Percentiles rank a stretch among this genome's conserved stretches.
These are phyloP conservation scores for Steinernema khuongi DNA, from an alignment of 1,140 invertebrate species.

Conservation along the genomic window DNA sequence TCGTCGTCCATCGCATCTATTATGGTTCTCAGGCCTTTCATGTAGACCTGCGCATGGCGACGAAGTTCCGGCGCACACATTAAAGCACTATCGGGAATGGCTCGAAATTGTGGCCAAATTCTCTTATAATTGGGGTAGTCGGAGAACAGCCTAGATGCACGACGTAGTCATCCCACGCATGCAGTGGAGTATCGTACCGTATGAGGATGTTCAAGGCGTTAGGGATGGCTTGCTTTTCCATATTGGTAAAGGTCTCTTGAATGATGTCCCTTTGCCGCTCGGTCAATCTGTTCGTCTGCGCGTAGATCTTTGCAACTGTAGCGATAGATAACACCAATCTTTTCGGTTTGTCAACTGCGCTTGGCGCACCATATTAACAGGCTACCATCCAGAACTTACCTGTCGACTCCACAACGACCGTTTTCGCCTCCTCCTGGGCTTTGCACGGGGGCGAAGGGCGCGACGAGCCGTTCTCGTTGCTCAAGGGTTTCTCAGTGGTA, in stretches of 20 bases:
- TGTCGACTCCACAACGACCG: background rate
- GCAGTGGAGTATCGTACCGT: conserved; percentile 13
- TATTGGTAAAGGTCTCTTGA: conserved; percentile 29
- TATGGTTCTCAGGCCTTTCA: conserved; percentile 44
- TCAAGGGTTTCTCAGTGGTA: background rate
- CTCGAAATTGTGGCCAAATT: conserved; percentile 53
- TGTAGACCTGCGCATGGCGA: conserved; percentile 45
- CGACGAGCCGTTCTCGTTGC: background rate
- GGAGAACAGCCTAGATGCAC: conserved; percentile 44
- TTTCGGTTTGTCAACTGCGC: background rate
- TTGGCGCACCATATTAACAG: background rate
- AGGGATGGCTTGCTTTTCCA: conserved; percentile 23
- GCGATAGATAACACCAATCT: conserved; percentile 1
- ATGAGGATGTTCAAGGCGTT: conserved; percentile 33
- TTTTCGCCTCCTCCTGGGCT: background rate
- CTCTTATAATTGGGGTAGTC: conserved; percentile 51
- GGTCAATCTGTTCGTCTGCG: conserved; percentile 27
- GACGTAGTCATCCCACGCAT: background rate
- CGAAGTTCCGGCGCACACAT: conserved; percentile 47
- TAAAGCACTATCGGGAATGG: conserved; percentile 48
- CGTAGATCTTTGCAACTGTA: conserved; percentile 23
- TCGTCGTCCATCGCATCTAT: conserved; percentile 50
- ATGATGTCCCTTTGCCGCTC: conserved; percentile 31
- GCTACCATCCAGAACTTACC: background rate
- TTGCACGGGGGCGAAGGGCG: background rate